Evolutionary conservation across 1,140 invertebrate species (phyloP), one percentile per base, ranked within the genome.

Genomic region (Metaphire vulgaris): DNA sequence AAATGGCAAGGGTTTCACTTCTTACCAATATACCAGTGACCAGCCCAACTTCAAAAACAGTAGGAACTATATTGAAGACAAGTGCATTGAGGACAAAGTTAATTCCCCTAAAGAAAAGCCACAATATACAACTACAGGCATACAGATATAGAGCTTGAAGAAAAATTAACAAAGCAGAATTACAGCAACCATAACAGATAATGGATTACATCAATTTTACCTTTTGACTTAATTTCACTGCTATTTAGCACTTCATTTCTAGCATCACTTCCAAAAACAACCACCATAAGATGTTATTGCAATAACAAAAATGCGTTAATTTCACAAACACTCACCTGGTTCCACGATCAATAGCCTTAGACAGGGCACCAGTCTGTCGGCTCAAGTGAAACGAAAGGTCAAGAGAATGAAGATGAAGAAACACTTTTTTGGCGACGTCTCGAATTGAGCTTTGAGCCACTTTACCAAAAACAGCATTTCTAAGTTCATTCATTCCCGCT

Each of bases 381-480:
- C 90, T 91, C 12, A 99, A 87, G 87, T 99, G 98, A 88, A 99
- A 99, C 76, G 90, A 89, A 34, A 99, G 88, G 88, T 99, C 98
- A 77, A 99, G 87, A 85, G 92, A 93, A 84, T 99, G 97, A 32
- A 99, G 87, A 88, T 99, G 98, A n/a, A 92, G 86, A 86, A 99
- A 99, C 14, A 99, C 95, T 87, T 96, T 98, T 84, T 90, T 92
- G 0, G 96, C 95, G 78, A 99, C 93, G 86, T 92, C 91, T 71
- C 97, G 87, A 79, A 99, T 98, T 6, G 97, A 99, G 86, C 94
- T 91, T 84, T 99, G 97, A 0, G 97, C 96, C n/a, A 99, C 97
- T 86, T 92, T 93, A 1, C 96, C 96, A 88, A 99, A 99, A 29
- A 99, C 94, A 12, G 97, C 96, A 88, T 99, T 99, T 72, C 97